Percentiles rank a stretch among this genome's conserved stretches.
Evolutionary conservation across 2,113 vertebrate genomes (phyloP).

Genomic region (Ptyas mucosa): DNA sequence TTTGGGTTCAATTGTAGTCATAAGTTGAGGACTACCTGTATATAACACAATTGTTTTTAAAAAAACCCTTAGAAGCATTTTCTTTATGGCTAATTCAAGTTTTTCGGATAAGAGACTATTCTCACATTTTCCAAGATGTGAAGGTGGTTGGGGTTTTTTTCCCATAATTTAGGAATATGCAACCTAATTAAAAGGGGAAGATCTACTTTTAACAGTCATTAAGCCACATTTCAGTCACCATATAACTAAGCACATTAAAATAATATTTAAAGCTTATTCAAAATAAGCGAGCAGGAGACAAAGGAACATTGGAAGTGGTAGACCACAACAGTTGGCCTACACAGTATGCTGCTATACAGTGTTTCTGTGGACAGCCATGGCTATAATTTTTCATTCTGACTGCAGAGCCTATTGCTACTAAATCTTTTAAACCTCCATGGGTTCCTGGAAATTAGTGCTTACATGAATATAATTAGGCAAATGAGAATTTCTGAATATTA

Average conservation of each 20-base stretch:
- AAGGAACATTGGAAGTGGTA: background rate
- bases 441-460: background rate
- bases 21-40: background rate
- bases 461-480: background rate
- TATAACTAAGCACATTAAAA: constrained; percentile 24
- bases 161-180: background rate
- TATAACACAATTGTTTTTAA: background rate
- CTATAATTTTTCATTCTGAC: background rate
- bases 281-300: background rate
- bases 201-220: constrained; percentile 9
- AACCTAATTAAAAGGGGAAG: background rate
- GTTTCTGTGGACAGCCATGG: background rate
- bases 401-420: constrained; percentile 2
- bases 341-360: background rate
- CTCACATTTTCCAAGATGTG: background rate
- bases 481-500: background rate
- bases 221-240: constrained; percentile 27
- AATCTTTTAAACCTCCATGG: constrained; percentile 12
- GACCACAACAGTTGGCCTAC: background rate
- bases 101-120: constrained; percentile 6
- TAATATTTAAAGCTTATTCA: constrained; percentile 27
- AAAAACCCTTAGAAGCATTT: background rate
- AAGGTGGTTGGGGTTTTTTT: rapidly evolving
- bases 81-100: constrained; percentile 2
- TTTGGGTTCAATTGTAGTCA: background rate